Base-by-base conservation (phyloP, 1,140 invertebrate genomes). In the Drosophila tani region DNA sequence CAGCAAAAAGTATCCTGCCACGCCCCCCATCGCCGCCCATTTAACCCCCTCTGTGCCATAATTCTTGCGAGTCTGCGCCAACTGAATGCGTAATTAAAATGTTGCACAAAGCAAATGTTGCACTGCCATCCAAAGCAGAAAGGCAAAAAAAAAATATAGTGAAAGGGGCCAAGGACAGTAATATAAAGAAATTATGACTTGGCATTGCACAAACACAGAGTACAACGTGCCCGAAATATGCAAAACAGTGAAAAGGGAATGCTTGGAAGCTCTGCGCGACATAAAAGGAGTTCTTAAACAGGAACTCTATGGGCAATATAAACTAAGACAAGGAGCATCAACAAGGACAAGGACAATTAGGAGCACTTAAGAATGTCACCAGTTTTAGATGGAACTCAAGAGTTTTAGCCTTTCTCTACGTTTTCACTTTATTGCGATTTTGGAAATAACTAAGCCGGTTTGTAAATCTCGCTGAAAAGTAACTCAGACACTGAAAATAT, bases 71-170 rank as follows among this genome's bases (percentile, higher is more conserved):
- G 78, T 68, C 58, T 79, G 67, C 66, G 71, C 71, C 63, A 90
- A 91, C 78, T 88, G 81, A 84, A 91, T 84, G 78, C 79, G 83
- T 84, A 88, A 91, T 91, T 84, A 91, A 91, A 91, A 84, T 77
- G 81, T 75, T 79, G 56, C 70, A 82, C 75, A 78, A 78, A 78
- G 75, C 75, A 77, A 73, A 73, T 73, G 69, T 73, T 73, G 60
- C 68, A 67, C 70, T 87, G 66, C 63, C 67, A 59, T 14, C 47
- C 32, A 38, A 56, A 55, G 67, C 45, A 60, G 29, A 51, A 40
- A 53, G 41, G 51, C 40, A 56, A 21, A 21, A 58, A 40, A 68
- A 65, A 51, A 63, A 56, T 73, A 73, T 40, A 41, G 14, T 32
- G 35, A 27, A 62, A 60, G 58, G 32, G 60, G 46, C 57, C 62